Conservation (phyloP, 2,113 vertebrate species). For the Muntiacus reevesi region DNA sequence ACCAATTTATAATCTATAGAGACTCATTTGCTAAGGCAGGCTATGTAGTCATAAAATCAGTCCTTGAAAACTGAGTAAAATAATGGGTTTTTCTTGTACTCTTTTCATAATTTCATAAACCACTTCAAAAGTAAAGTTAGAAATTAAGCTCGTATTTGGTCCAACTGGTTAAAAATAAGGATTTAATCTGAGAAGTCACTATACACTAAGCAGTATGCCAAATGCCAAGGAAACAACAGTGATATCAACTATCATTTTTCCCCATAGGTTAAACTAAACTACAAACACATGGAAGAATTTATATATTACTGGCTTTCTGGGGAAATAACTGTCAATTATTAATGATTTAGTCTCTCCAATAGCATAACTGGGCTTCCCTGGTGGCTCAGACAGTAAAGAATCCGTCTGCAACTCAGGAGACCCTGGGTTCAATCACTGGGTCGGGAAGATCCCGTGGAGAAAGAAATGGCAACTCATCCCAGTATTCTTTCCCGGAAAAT, state of each 20-base stretch:
- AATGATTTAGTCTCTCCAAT: background rate
- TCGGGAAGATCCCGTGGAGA: background rate
- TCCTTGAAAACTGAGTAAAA: background rate
- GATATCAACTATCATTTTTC: background rate
- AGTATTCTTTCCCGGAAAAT: background rate
- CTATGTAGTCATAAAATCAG: background rate
- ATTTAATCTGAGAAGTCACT: background rate
- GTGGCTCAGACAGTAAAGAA: background rate
- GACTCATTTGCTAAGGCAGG: background rate
- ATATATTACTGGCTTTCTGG: background rate
- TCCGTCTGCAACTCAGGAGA: background rate
- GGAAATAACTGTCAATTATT: constrained; percentile 1
- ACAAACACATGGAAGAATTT: background rate
- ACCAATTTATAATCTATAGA: background rate
- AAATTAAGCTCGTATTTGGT: background rate
- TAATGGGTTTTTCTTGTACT: background rate
- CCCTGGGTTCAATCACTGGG: background rate
- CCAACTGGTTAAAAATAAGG: background rate
- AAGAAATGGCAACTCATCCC: background rate
- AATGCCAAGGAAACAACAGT: background rate
- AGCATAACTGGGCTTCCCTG: background rate
- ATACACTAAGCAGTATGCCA: background rate
- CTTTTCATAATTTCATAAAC: constrained; percentile 18
- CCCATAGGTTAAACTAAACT: background rate
- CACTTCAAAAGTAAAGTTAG: constrained; percentile 15